These are phyloP conservation scores for Pinna nobilis DNA, from an alignment of 1,140 invertebrate genomes.

Conservation along the genomic window DNA sequence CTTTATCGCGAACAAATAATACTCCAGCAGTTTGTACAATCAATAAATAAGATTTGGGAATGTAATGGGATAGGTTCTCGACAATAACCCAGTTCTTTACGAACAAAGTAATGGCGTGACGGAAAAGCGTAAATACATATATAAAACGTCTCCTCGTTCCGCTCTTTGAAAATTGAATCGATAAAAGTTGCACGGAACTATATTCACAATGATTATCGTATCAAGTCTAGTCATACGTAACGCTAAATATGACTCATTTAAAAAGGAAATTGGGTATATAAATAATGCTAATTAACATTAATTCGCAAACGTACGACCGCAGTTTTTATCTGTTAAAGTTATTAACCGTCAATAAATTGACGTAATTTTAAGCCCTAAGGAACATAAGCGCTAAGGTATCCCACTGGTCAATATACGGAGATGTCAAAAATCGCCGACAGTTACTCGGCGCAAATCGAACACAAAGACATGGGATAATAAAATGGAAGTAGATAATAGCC, in stretches of 20 bases:
- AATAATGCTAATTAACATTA: slow-evolving; percentile 7
- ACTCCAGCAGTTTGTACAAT: slow-evolving; percentile 6
- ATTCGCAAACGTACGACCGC: background rate
- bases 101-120: slow-evolving; percentile 12
- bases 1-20: slow-evolving; percentile 1
- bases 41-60: slow-evolving; percentile 22
- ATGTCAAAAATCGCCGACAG: slow-evolving; percentile 8
- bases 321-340: slow-evolving; percentile 8
- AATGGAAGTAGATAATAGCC: slow-evolving; percentile 11
- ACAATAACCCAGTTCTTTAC: slow-evolving; percentile 11
- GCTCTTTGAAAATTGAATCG: slow-evolving; percentile 16
- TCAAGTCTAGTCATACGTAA: background rate
- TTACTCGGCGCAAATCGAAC: slow-evolving; percentile 8
- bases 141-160: slow-evolving; percentile 17
- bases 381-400: background rate
- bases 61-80: slow-evolving; percentile 16
- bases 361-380: background rate
- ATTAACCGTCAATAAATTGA: slow-evolving; percentile 6
- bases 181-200: slow-evolving; percentile 1
- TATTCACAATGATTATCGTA: background rate
- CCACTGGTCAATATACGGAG: slow-evolving; percentile 8
- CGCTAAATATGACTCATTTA: background rate
- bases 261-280: background rate
- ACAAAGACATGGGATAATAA: slow-evolving; percentile 13
- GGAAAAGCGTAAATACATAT: slow-evolving; percentile 6